Evolutionary conservation across 2,797 vertebrate genomes (phyloP), one percentile per base, ranked within the genome.

Genomic region (Falco concolor): DNA sequence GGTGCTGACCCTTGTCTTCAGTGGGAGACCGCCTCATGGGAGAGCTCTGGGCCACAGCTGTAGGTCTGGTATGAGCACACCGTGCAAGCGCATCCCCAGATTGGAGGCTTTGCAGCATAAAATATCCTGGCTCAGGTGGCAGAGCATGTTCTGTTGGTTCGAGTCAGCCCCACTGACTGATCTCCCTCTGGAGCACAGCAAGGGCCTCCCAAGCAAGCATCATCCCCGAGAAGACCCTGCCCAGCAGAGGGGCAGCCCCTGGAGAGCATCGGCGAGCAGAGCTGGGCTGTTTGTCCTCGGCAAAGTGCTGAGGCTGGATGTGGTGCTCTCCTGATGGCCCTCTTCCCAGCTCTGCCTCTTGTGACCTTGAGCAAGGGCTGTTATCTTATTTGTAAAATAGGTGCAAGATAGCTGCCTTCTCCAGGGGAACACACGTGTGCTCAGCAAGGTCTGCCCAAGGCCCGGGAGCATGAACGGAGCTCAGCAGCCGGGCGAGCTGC

Each of bases 301-400:
- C 56, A 21, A 68, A 54, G 40, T 8, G 36, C 78, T 8, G 72
- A 53, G 75, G 5, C 84, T 17, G 79, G 24, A 44, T 4, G 0
- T 3, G 0, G 9, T 0, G 28, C 76, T 81, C 57, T 27, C 68
- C 18, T 28, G 91, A 59, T 69, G 63, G 3, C 27, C 34, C 57
- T 40, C 4, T 28, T 54, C 84, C 72, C 84, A 8, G 56, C 69
- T 80, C 59, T 75, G 75, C 84, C 92, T 36, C 25, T 0, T 3
- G 23, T 91, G 89, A 86, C 92, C 95, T 96, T 96, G 94, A 86
- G 76, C 95, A 10, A 34, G 82, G 57, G 69, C 91, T 84, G 73
- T 95, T 94, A 94, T 92, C 92, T 86, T 91, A 27, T 74, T 94
- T 88, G 89, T 70, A 24, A 90, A 78, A 73, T 11, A 78, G 84